phyloP scores from a whole-genome alignment of 2,888 invertebrate species.

The Pseudococcus viburni region DNA sequence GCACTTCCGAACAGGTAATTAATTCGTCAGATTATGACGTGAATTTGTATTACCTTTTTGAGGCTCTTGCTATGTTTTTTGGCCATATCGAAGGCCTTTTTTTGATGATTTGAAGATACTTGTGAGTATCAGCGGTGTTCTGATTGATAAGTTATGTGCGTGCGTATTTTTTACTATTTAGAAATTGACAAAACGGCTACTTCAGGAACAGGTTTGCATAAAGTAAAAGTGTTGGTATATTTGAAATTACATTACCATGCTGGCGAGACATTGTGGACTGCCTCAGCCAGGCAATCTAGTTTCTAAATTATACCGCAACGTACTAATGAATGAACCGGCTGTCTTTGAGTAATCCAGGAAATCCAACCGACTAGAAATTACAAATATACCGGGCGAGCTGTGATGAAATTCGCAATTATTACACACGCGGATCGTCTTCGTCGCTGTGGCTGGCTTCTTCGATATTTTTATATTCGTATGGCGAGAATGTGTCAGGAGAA shows the following conservation, averaged over 20 bases:
- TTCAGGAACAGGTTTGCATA: neutral
- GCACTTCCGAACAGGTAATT: constrained; percentile 69
- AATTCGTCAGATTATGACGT: neutral
- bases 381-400: neutral
- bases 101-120: neutral
- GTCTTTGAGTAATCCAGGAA: constrained; percentile 3
- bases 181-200: neutral
- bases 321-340: neutral
- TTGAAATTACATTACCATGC: neutral
- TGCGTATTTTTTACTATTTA: constrained; percentile 4
- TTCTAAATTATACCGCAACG: constrained; percentile 22
- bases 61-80: neutral
- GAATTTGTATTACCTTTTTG: neutral
- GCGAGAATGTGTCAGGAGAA: too few relatives aligned
- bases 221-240: constrained; percentile 15
- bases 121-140: too few relatives aligned
- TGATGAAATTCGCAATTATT: neutral
- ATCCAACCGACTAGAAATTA: neutral
- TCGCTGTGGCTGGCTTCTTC: neutral
- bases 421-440: neutral
- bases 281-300: neutral
- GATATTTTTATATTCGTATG: too few relatives aligned
- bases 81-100: neutral
- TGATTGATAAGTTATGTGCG: too few relatives aligned
- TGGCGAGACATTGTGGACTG: neutral